These are phyloP conservation scores for Mus spretus DNA, from an alignment of 2,797 vertebrate genomes.

Conservation along the genomic window DNA sequence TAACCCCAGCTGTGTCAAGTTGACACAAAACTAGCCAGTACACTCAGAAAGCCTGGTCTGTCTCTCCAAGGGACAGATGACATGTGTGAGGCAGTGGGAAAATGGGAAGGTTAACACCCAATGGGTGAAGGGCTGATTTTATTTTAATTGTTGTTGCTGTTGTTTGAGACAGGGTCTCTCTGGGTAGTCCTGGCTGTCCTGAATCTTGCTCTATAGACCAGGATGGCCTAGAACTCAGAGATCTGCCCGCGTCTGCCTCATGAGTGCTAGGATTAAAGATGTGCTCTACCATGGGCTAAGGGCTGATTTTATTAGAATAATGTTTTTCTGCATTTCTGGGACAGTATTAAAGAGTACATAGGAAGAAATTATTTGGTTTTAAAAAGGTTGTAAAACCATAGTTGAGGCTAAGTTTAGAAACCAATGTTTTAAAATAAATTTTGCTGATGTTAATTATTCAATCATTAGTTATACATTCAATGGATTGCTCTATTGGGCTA, in stretches of 20 bases:
- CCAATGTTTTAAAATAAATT: conserved; percentile 21
- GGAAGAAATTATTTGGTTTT: neutral
- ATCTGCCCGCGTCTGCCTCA: neutral
- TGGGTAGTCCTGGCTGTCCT: neutral
- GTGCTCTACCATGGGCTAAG: neutral
- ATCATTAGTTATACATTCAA: conserved; percentile 24
- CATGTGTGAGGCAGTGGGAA: neutral
- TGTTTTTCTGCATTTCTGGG: neutral
- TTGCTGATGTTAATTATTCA: neutral
- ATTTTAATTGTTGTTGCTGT: neutral
- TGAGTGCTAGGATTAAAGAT: neutral
- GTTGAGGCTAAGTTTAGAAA: conserved; percentile 44
- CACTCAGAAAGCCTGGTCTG: neutral
- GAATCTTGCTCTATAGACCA: neutral
- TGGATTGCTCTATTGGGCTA: neutral
- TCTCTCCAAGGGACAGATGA: neutral
- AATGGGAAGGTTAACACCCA: neutral
- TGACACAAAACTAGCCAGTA: too few relatives aligned
- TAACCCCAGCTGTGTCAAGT: too few relatives aligned
- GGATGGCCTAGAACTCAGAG: neutral
- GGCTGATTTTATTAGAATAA: conserved; percentile 33
- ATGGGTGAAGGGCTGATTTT: neutral
- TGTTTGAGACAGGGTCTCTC: neutral
- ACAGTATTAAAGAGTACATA: neutral
- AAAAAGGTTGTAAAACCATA: conserved; percentile 18